Evolutionary conservation across 2,113 vertebrate species (phyloP).

Genomic region (Mohoua ochrocephala): DNA sequence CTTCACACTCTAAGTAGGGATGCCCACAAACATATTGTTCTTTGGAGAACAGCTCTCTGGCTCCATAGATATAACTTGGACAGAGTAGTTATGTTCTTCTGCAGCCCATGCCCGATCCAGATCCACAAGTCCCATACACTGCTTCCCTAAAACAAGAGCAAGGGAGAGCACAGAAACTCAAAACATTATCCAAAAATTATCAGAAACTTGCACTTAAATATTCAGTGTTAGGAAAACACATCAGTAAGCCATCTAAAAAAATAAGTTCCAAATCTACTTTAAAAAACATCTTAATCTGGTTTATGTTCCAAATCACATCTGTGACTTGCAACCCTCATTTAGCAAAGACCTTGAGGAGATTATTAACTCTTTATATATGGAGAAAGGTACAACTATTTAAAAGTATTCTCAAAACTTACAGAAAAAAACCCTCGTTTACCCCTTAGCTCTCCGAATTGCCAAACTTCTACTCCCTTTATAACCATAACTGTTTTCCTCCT

Average conservation of each 20-base stretch:
- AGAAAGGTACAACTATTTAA: background rate
- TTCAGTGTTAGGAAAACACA: background rate
- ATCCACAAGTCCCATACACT: conserved; percentile 96
- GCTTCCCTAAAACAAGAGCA: conserved; percentile 80
- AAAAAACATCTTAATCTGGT: background rate
- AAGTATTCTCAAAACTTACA: background rate
- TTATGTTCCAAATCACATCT: background rate
- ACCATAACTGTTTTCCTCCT: background rate
- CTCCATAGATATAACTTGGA: conserved; percentile 91
- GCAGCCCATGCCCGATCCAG: conserved; percentile 89
- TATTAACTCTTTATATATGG: background rate
- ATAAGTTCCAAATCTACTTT: background rate
- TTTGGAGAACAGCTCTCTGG: conserved; percentile 95
- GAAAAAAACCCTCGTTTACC: background rate
- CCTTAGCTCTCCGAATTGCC: background rate
- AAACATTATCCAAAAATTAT: background rate
- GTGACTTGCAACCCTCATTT: background rate
- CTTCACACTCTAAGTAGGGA: conserved; percentile 48
- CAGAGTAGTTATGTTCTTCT: conserved; percentile 82
- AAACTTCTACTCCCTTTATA: background rate
- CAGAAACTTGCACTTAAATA: background rate
- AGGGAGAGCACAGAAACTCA: background rate
- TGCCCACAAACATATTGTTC: conserved; percentile 93
- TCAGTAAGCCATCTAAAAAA: background rate
- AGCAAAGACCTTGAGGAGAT: background rate